Conservation (phyloP, 1,140 invertebrate genomes). For the Laupala kohalensis region DNA sequence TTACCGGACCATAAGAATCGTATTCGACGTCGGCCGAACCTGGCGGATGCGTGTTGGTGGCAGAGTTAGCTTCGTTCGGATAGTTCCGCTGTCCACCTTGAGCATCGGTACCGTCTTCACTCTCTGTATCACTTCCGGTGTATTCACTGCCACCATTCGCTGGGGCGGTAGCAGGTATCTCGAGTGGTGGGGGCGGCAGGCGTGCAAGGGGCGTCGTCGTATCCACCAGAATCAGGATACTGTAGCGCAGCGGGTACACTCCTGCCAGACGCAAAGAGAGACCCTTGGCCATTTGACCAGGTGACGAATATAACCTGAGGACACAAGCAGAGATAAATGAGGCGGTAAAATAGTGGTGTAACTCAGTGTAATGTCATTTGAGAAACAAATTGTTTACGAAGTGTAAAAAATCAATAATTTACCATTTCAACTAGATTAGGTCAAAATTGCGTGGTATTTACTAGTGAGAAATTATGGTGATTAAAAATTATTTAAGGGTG, state of each 20-base stretch:
- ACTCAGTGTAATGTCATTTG: no score
- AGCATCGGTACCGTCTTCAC: neutral
- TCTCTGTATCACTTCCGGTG: constrained; percentile 7
- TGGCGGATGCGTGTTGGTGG: no score
- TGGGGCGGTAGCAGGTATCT: constrained; percentile 19
- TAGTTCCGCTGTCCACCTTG: neutral
- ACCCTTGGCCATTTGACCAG: constrained; percentile 35
- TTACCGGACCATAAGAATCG: constrained; percentile 25
- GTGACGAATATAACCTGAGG: constrained; percentile 41
- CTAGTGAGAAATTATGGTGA: no score
- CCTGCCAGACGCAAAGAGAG: constrained; percentile 40
- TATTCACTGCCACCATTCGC: constrained; percentile 21
- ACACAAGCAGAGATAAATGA: neutral
- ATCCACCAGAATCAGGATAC: constrained; percentile 45
- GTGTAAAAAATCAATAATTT: no score
- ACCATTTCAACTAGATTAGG: no score
- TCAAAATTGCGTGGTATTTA: no score
- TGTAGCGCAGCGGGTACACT: constrained; percentile 41
- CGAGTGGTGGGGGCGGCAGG: constrained; percentile 18
- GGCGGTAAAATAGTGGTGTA: neutral
- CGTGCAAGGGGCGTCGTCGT: constrained; percentile 42
- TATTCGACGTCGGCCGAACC: neutral
- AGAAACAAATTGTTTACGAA: no score
- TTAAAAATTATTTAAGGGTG: no score
- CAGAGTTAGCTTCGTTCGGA: neutral